A percentile compares a stretch with the other conserved stretches of the same genome.
These are phyloP conservation scores for Callyntrura sp. DNA, from an alignment of 2,888 invertebrate genomes.

Conservation along the genomic window DNA sequence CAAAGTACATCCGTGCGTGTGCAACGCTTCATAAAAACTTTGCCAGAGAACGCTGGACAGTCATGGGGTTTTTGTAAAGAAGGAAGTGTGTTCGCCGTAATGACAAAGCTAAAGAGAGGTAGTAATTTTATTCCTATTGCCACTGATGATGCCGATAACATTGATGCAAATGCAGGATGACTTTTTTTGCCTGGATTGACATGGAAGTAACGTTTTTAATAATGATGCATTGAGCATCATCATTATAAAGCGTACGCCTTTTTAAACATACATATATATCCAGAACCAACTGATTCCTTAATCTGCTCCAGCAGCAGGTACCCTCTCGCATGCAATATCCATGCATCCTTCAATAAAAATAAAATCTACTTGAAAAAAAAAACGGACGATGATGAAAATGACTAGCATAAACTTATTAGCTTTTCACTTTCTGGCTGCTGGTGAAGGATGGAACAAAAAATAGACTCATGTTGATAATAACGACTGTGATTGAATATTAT, in stretches of 20 bases:
- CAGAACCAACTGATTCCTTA: conserved; percentile 5
- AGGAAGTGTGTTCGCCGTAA: conserved; percentile 63
- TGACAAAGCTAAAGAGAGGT: conserved; percentile 67
- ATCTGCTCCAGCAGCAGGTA: conserved; percentile 64
- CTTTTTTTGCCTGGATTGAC: conserved; percentile 71
- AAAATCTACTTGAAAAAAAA: neutral
- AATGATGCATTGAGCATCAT: conserved; percentile 37
- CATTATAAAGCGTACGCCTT: neutral
- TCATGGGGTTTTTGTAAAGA: neutral
- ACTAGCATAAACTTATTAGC: conserved; percentile 66
- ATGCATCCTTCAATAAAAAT: conserved; percentile 20
- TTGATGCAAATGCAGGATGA: conserved; percentile 69
- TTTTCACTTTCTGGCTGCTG: conserved; percentile 52
- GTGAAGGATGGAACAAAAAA: conserved; percentile 59
- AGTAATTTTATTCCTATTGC: conserved; percentile 59
- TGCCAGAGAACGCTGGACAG: neutral
- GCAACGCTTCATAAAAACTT: conserved; percentile 29
- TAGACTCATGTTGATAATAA: conserved; percentile 66
- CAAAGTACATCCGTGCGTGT: conserved; percentile 58
- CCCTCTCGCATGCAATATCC: conserved; percentile 36
- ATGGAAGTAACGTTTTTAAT: conserved; percentile 53
- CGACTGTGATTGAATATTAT: conserved; percentile 73
- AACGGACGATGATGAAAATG: conserved; percentile 23
- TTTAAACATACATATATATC: neutral
- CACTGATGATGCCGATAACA: conserved; percentile 54